These are phyloP conservation scores for Microtus oregoni DNA, from an alignment of 2,113 vertebrate genomes.

Conservation along the genomic window DNA sequence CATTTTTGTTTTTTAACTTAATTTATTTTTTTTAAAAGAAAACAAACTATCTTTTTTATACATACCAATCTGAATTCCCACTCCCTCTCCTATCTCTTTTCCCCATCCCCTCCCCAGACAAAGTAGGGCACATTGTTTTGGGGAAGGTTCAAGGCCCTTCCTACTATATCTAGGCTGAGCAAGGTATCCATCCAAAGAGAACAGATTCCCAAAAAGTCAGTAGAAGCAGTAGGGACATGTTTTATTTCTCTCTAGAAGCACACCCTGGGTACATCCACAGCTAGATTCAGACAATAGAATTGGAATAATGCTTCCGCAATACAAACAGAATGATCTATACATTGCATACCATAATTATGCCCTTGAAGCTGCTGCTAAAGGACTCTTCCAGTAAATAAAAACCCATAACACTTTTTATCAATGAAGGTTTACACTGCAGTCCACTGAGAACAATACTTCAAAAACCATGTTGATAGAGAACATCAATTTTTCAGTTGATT, in stretches of 20 bases:
- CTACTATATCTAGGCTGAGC: too few species aligned
- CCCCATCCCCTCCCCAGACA: too few species aligned
- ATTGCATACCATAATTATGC: background rate
- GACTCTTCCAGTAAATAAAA: background rate
- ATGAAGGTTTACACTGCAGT: background rate
- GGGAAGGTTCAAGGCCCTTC: too few species aligned
- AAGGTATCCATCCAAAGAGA: too few species aligned
- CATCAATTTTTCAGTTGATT: conserved; percentile 44
- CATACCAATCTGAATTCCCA: too few species aligned
- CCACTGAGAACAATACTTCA: conserved; percentile 13
- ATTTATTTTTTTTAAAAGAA: too few species aligned
- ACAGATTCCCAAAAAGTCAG: too few species aligned
- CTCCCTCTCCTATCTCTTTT: too few species aligned
- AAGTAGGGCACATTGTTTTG: too few species aligned
- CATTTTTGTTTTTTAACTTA: too few species aligned
- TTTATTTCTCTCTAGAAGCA: background rate
- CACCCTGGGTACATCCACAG: background rate
- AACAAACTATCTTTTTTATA: too few species aligned
- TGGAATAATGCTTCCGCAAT: background rate
- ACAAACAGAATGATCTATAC: background rate
- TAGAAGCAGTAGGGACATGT: too few species aligned
- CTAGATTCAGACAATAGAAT: background rate
- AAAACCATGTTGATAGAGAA: conserved; percentile 37
- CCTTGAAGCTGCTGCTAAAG: background rate
- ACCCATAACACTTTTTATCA: background rate